These are phyloP conservation scores for Lithodes maja DNA, from an alignment of 2,888 invertebrate genomes.

Conservation along the genomic window DNA sequence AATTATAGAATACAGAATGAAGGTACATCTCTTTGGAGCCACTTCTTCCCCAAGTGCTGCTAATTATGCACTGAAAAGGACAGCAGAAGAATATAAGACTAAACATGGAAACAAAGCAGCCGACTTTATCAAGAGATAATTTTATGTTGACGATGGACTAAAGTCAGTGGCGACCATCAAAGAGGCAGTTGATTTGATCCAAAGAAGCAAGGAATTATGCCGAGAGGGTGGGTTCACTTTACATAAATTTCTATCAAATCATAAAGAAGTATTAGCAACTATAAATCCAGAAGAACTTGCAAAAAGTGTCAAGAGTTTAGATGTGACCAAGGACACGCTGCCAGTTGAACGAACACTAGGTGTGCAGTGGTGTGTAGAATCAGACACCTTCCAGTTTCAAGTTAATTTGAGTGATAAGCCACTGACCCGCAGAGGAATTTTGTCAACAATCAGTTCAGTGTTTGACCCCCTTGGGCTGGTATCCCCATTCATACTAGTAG, in stretches of 20 bases:
- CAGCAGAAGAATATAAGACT: background rate
- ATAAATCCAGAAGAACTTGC: conserved; percentile 3
- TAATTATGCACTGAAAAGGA: conserved; percentile 27
- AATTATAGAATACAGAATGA: conserved; percentile 36
- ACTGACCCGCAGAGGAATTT: conserved; percentile 63
- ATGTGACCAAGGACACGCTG: background rate
- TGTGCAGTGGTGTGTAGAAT: conserved; percentile 49
- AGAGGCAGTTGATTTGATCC: conserved; percentile 51
- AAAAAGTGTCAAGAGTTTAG: conserved; percentile 9
- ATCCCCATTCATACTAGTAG: conserved; percentile 53
- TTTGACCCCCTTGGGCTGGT: conserved; percentile 71
- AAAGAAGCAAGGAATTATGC: conserved; percentile 56
- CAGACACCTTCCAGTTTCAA: conserved; percentile 61
- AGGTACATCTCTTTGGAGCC: conserved; percentile 48
- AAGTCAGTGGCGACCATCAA: conserved; percentile 62
- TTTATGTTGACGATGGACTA: conserved; percentile 71
- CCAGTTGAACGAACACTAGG: conserved; percentile 54
- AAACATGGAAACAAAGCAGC: background rate
- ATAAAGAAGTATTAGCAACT: background rate
- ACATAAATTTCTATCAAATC: conserved; percentile 16
- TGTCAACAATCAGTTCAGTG: conserved; percentile 66
- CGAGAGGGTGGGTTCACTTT: conserved; percentile 61
- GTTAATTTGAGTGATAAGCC: background rate
- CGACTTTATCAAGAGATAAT: conserved; percentile 33
- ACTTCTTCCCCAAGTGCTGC: conserved; percentile 18